Evolutionary conservation across 2,113 vertebrate species (phyloP).

Genomic region (Callipepla californica): DNA sequence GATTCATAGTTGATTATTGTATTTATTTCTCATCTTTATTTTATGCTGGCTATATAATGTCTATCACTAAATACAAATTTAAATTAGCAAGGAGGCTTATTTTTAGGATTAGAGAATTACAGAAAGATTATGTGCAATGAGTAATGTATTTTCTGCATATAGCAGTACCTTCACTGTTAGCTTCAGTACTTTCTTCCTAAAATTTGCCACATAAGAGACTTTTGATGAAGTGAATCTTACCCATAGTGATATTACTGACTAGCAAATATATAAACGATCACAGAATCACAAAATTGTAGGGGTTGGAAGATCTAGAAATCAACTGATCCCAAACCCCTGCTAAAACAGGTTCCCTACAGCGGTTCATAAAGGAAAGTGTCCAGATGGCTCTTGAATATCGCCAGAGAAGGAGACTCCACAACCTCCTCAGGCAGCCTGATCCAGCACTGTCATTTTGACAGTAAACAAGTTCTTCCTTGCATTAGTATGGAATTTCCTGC

Average conservation of each 20-base stretch:
- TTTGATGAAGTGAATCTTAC: not conserved
- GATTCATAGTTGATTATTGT: not conserved
- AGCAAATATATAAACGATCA: not conserved
- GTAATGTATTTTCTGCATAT: not conserved
- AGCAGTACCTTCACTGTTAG: fast-evolving
- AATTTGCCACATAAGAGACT: not conserved
- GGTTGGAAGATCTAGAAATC: too few relatives aligned
- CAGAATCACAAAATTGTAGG: too few relatives aligned
- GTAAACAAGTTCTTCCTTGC: too few relatives aligned
- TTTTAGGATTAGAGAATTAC: not conserved
- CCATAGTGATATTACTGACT: not conserved
- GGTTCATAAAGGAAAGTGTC: too few relatives aligned
- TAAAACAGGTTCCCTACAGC: too few relatives aligned
- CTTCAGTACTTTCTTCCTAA: not conserved
- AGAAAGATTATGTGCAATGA: not conserved
- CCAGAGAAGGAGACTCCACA: too few relatives aligned
- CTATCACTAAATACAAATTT: not conserved
- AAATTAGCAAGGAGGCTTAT: not conserved
- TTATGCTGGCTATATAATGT: not conserved
- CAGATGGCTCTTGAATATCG: too few relatives aligned
- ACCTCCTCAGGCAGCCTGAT: too few relatives aligned
- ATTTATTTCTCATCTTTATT: not conserved
- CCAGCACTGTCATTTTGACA: too few relatives aligned
- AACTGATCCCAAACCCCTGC: too few relatives aligned
- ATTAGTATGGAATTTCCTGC: too few relatives aligned